These are phyloP conservation scores for Hydrocynus forskahlii DNA, from an alignment of 2,797 vertebrate genomes.

Conservation along the genomic window DNA sequence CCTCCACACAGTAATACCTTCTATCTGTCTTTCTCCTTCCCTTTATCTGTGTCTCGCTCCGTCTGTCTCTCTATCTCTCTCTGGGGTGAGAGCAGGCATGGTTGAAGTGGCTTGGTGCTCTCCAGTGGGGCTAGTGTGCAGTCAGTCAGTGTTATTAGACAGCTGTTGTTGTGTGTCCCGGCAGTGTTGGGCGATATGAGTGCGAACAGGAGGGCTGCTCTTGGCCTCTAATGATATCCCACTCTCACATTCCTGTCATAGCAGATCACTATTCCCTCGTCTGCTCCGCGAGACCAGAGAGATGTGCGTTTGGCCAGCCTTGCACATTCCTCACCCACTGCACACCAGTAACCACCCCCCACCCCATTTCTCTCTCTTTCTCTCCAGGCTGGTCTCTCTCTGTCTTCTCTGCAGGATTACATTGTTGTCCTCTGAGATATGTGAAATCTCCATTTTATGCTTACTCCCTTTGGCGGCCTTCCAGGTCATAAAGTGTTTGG, in stretches of 20 bases:
- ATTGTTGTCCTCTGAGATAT: constrained; percentile 56
- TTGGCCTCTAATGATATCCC: constrained; percentile 76
- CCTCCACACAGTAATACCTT: constrained; percentile 45
- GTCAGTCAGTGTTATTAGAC: constrained; percentile 56
- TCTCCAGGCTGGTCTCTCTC: constrained; percentile 29
- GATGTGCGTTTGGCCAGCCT: constrained; percentile 63
- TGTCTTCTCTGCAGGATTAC: constrained; percentile 48
- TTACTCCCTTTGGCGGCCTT: constrained; percentile 45
- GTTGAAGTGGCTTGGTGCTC: constrained; percentile 36
- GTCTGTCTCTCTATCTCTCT: constrained; percentile 29
- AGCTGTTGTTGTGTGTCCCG: constrained; percentile 61
- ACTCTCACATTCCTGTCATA: constrained; percentile 74
- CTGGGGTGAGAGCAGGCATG: constrained; percentile 31
- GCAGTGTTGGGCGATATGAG: constrained; percentile 60
- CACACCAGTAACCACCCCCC: constrained; percentile 19
- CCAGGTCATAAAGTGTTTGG: constrained; percentile 46
- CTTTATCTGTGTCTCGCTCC: constrained; percentile 17
- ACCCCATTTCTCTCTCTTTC: constrained; percentile 27
- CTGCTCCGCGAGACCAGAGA: constrained; percentile 65
- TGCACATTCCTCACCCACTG: constrained; percentile 69
- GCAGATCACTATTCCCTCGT: constrained; percentile 71
- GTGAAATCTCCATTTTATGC: constrained; percentile 57
- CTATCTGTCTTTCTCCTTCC: constrained; percentile 32
- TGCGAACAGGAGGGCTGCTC: constrained; percentile 59
- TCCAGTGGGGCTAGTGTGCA: constrained; percentile 40